These are phyloP conservation scores for Euwallacea fornicatus DNA, from an alignment of 1,140 invertebrate genomes.

Conservation along the genomic window DNA sequence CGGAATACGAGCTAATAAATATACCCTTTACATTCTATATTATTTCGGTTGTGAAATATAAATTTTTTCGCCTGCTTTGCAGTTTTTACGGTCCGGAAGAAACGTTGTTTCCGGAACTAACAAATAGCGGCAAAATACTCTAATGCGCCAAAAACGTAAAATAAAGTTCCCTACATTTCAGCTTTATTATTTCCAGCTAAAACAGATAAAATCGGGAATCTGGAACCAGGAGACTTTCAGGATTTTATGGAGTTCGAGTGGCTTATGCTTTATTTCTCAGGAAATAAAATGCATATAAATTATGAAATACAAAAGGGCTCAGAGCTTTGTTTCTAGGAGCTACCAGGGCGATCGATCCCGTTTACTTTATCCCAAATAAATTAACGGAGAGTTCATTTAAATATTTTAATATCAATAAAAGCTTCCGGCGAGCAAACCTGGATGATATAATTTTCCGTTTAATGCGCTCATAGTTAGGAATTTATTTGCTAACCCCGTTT, in stretches of 20 bases:
- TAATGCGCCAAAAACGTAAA: constrained; percentile 18
- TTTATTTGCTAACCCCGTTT: constrained; percentile 29
- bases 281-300: constrained; percentile 1
- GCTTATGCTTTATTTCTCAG: not conserved
- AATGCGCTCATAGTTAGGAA: constrained; percentile 5
- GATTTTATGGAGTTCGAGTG: constrained; percentile 3
- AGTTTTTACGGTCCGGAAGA: constrained; percentile 29
- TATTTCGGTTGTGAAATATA: constrained; percentile 9
- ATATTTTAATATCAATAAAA: not conserved
- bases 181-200: constrained; percentile 11
- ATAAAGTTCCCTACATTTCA: constrained; percentile 11
- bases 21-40: not conserved
- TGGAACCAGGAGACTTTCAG: not conserved
- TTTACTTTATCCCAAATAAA: not conserved
- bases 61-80: constrained; percentile 13
- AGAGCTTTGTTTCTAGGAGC: no score
- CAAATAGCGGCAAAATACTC: constrained; percentile 25
- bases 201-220: constrained; percentile 12
- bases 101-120: constrained; percentile 24
- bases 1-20: constrained; percentile 5
- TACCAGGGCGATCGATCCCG: not conserved
- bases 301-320: not conserved
- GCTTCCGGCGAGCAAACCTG: not conserved
- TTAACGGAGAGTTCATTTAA: not conserved
- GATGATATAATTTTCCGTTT: constrained; percentile 15